A percentile compares a stretch with the other conserved stretches of the same genome.
These are phyloP conservation scores for Siphamia tubifer DNA, from an alignment of 2,113 vertebrate species.

Conservation along the genomic window DNA sequence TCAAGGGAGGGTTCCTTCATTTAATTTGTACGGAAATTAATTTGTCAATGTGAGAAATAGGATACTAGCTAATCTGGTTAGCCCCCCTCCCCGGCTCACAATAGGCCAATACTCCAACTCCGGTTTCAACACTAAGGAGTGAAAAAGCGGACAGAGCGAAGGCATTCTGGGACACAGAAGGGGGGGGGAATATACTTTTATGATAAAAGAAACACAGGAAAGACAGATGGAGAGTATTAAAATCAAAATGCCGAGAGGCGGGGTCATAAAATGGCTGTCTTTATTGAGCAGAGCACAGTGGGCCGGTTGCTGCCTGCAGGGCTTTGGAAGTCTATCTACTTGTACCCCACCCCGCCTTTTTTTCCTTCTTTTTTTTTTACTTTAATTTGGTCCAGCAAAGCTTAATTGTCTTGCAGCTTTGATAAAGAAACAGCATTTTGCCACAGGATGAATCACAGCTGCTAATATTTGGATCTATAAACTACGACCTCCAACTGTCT, in stretches of 20 bases:
- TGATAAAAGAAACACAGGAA: conserved; percentile 12
- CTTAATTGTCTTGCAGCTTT: neutral
- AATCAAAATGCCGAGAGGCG: conserved; percentile 48
- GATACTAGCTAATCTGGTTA: conserved; percentile 66
- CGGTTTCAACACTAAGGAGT: neutral
- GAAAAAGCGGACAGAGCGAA: conserved; percentile 1
- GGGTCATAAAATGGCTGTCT: conserved; percentile 53
- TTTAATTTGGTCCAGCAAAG: neutral
- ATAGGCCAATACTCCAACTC: neutral
- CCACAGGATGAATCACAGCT: neutral
- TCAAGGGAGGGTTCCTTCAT: conserved; percentile 50
- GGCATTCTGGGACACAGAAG: too few species aligned
- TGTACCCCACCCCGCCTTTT: neutral
- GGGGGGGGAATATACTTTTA: neutral
- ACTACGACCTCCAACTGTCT: too few species aligned
- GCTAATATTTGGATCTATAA: too few species aligned
- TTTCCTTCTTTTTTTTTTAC: neutral
- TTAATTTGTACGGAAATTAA: conserved; percentile 70
- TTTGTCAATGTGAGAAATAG: conserved; percentile 69
- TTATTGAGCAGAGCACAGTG: conserved; percentile 59
- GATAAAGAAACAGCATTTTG: neutral
- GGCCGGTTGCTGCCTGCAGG: conserved; percentile 43
- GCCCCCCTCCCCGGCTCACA: neutral
- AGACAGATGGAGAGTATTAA: conserved; percentile 43
- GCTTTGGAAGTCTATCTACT: conserved; percentile 14